These are phyloP conservation scores for Merops nubicus DNA, from an alignment of 2,113 vertebrate species.

Conservation along the genomic window DNA sequence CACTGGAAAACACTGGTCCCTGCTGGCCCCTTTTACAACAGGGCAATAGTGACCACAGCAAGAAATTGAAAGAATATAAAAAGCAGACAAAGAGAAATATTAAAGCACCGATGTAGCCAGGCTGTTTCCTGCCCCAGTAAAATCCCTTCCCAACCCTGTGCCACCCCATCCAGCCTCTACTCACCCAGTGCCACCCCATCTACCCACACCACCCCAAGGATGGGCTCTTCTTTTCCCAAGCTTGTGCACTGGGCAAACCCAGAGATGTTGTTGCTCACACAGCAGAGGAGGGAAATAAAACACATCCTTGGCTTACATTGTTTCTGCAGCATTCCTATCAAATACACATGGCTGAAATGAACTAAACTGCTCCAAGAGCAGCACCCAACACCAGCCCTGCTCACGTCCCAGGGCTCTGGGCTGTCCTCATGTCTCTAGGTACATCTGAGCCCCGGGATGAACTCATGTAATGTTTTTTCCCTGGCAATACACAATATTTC, in stretches of 20 bases:
- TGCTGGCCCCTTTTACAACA: neutral
- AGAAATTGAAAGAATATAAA: neutral
- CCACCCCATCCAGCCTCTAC: neutral
- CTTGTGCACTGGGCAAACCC: neutral
- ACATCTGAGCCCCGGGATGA: rapidly evolving
- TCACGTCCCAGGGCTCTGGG: neutral
- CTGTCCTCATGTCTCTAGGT: neutral
- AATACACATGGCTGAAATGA: neutral
- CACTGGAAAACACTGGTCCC: neutral
- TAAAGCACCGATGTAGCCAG: neutral
- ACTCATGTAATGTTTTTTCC: neutral
- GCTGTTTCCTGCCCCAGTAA: neutral
- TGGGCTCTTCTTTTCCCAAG: neutral
- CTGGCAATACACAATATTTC: neutral
- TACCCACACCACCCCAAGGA: neutral
- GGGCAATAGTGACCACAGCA: neutral
- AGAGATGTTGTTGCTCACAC: neutral
- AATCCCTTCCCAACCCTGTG: neutral
- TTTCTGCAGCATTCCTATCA: neutral
- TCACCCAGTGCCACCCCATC: neutral
- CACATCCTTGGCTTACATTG: neutral
- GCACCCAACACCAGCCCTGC: neutral
- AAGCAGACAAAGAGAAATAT: neutral
- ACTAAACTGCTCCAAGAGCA: neutral
- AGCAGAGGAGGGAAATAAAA: neutral